A percentile compares a stretch with the other conserved stretches of the same genome.
These are phyloP conservation scores for Cepaea nemoralis DNA, from an alignment of 1,140 invertebrate species.

Conservation along the genomic window DNA sequence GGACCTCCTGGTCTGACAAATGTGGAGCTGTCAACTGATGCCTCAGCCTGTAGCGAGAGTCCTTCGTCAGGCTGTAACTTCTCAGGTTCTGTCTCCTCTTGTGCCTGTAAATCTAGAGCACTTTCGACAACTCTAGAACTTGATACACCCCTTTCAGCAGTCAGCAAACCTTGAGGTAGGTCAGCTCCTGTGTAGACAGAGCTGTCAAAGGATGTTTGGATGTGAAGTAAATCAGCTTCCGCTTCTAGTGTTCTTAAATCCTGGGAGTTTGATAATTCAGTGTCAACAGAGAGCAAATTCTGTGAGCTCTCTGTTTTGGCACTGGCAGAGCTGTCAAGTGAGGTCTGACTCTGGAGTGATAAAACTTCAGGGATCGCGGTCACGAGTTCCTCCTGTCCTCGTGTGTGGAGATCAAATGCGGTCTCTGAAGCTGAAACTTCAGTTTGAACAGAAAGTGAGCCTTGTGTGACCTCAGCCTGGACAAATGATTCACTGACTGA, in stretches of 20 bases:
- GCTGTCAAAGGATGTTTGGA: no score
- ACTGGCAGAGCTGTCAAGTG: background rate
- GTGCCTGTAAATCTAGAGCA: background rate
- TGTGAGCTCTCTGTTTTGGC: background rate
- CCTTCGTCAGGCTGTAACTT: background rate
- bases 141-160: background rate
- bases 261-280: background rate
- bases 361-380: background rate
- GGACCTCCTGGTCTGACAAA: background rate
- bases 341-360: background rate
- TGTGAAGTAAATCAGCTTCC: no score
- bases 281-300: background rate
- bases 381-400: background rate
- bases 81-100: background rate
- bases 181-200: no score
- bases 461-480: background rate
- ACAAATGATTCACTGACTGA: background rate
- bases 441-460: background rate
- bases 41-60: background rate
- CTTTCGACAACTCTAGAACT: background rate
- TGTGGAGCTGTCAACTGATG: conserved; percentile 6
- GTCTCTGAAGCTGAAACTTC: background rate
- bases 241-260: no score
- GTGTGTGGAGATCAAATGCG: background rate
- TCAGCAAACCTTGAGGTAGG: no score